Conservation (phyloP, 2,888 invertebrate species). For the Aspidiotus destructor region DNA sequence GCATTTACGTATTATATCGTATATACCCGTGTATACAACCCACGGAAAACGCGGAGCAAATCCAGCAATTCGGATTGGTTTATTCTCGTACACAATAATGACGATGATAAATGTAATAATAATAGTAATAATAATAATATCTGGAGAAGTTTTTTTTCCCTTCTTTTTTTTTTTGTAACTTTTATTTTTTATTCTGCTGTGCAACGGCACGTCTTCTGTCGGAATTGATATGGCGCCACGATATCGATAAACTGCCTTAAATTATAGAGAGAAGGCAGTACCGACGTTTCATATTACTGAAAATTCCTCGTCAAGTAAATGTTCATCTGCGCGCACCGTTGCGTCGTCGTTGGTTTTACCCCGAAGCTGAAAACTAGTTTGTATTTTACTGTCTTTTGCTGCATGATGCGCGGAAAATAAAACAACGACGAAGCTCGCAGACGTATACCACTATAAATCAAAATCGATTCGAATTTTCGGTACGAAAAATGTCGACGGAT, state of each 20-base stretch:
- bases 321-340: slow-evolving; percentile 24
- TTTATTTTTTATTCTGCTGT: slow-evolving; percentile 16
- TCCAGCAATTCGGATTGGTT: slow-evolving; percentile 26
- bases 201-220: slow-evolving; percentile 30
- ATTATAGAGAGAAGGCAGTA: slow-evolving; percentile 30
- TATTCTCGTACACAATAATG: slow-evolving; percentile 24
- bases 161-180: slow-evolving; percentile 3
- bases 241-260: slow-evolving; percentile 32
- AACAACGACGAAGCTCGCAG: no score
- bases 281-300: slow-evolving; percentile 31
- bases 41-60: neutral
- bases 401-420: neutral
- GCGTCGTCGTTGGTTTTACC: slow-evolving; percentile 22
- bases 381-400: slow-evolving; percentile 20
- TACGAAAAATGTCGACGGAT: no score
- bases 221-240: slow-evolving; percentile 32
- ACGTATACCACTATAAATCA: no score
- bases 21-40: neutral
- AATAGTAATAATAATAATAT: slow-evolving; percentile 32
- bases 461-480: no score
- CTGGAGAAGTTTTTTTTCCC: slow-evolving; percentile 28
- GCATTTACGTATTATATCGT: slow-evolving; percentile 19
- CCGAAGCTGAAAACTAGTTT: slow-evolving; percentile 25
- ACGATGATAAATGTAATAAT: slow-evolving; percentile 28
- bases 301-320: slow-evolving; percentile 31